Base-by-base conservation (phyloP, 1,140 invertebrate genomes). In the Drosophila tropicalis region DNA sequence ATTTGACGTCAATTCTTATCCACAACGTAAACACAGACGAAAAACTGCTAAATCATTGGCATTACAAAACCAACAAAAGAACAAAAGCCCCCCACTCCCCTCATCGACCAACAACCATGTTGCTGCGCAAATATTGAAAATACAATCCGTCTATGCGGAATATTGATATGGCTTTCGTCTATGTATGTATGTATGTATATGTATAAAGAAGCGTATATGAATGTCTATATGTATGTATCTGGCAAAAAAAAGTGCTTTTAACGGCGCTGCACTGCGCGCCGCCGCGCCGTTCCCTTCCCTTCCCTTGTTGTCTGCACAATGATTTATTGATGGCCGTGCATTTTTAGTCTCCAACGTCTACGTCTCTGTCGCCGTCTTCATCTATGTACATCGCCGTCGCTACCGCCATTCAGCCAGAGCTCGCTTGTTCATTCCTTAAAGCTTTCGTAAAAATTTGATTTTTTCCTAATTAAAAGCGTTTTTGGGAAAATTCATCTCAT, bases 11-110 rank as follows among this genome's bases (percentile, higher is more conserved):
- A 77, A 72, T 67, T 64, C 78, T 87, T 76, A 89, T 81, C 85
- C 84, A 89, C 77, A 90, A 72, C 84, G 84, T 89, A 90, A 89
- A 89, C 84, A 89, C 85, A 90, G 85, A 90, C 84, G 74, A 87
- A 87, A 87, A 89, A 89, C 85, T 89, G 84, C 84, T 89, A 89
- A 89, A 89, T 89, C 84, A 89, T 89, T 89, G 84, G 56, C 81
- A 89, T 84, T 84, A 89, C 80, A 89, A 90, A 90, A 90, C 84
- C 84, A 89, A 81, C 85, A 89, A 89, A 84, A 80, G 84, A 22
- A 29, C 29, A 29, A 29, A 29, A 1, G 66, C 70, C 67, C 40
- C 68, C 62, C 40, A 65, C 62, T 25, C 55, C 34, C 25, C 10
- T 12, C 10, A 19, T 65, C 22, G 22, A 36, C 64, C 64, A 5